Evolutionary conservation across 2,797 vertebrate species (phyloP), one percentile per base, ranked within the genome.

Genomic region (Helostoma temminkii): DNA sequence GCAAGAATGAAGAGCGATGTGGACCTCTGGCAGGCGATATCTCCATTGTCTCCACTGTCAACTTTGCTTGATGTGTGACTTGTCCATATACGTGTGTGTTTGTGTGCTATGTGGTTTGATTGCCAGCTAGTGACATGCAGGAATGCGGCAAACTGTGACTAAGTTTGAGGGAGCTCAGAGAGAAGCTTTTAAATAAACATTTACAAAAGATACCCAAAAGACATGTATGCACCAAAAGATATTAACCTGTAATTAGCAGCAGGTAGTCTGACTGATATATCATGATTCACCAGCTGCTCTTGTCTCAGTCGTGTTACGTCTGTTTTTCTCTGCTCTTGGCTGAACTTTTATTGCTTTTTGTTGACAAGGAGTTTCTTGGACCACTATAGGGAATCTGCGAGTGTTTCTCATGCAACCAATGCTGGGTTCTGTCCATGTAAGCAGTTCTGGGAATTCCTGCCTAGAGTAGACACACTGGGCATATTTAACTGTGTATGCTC

Each of bases 31-130:
- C 85, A 82, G 86, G 56, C 82, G 82, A 86, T 80, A 80, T 71
- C 74, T 69, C 85, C 58, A 81, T 88, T 91, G 86, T 90, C 79
- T 78, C 18, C 34, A 74, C 83, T 86, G 86, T 88, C 88, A 88
- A 73, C 83, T 80, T 74, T 69, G 63, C 75, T 79, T 82, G 82
- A 86, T 71, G 80, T 66, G 71, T 36, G 63, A 69, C 60, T 48
- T n/a, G 48, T 56, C 68, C 42, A 9, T 59, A 37, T 62, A 41
- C 9, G 39, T 60, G 42, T 46, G 69, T 62, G 56, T 58, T 24
- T 59, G 53, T 62, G 63, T 76, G 73, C 49, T 61, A 46, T 62
- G 72, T 55, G 68, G 54, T 56, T 41, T 56, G 68, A 78, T 61
- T 39, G 46, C 30, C 78, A 74, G 61, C 62, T 71, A 70, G n/a